phyloP scores from a whole-genome alignment of 30 jellyfish, hydroid and myxozoan genomes.

The Aurelia aurita complex sp. Pacific region DNA sequence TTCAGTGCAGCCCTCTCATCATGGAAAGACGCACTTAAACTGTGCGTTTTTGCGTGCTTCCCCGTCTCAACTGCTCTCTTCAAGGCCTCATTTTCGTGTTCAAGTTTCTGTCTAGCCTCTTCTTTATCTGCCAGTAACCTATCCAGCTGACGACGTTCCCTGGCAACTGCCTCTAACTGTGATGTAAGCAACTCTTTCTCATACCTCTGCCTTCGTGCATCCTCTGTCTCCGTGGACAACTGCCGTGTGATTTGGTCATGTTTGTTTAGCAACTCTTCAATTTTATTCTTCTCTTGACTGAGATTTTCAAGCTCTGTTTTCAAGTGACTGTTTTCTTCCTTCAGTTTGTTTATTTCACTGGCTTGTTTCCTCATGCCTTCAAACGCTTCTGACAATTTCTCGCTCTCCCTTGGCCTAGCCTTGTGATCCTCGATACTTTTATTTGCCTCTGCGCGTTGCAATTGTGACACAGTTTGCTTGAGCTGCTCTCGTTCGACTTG shows the following conservation, averaged over 20 bases:
- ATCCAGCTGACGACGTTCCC: conserved; percentile 68
- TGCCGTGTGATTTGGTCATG: conserved; percentile 21
- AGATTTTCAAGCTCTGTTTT: conserved; percentile 26
- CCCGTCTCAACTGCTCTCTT: conserved; percentile 13
- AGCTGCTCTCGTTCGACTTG: conserved; percentile 50
- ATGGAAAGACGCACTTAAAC: conserved; percentile 34
- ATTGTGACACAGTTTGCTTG: conserved; percentile 21
- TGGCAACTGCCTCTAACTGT: conserved; percentile 61
- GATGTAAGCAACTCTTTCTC: conserved; percentile 52
- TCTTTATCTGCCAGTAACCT: conserved; percentile 52
- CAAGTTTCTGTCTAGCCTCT: conserved; percentile 46
- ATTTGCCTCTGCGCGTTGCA: not conserved
- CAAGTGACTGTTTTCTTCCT: conserved; percentile 23
- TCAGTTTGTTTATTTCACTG: conserved; percentile 24
- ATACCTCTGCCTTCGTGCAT: conserved; percentile 25
- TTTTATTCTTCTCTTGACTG: conserved; percentile 13
- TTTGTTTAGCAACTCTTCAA: conserved; percentile 13
- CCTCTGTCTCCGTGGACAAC: conserved; percentile 32
- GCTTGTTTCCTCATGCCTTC: conserved; percentile 36
- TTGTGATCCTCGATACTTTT: conserved; percentile 6
- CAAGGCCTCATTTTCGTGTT: conserved; percentile 46
- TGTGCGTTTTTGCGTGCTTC: not conserved
- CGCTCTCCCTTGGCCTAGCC: conserved; percentile 11
- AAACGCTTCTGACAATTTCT: conserved; percentile 31
- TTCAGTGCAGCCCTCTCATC: conserved; percentile 55